Percentiles rank a stretch among this genome's conserved stretches.
Evolutionary conservation across 2,797 vertebrate species (phyloP).

Genomic region (Rallus crepitans): DNA sequence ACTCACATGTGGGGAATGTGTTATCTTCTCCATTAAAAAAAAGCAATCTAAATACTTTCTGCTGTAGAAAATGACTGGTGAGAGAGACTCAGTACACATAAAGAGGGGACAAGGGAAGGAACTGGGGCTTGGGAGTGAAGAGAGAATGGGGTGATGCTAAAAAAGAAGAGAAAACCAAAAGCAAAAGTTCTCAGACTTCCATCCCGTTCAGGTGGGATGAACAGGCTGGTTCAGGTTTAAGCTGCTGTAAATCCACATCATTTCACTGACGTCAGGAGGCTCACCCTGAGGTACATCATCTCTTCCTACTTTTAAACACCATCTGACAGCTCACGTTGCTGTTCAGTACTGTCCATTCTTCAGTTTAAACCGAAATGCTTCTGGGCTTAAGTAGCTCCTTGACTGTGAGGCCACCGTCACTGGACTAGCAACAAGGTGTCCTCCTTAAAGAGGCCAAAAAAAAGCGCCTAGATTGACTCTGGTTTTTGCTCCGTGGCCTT

Average conservation of each 20-base stretch:
- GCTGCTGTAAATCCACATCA: neutral
- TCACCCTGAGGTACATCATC: neutral
- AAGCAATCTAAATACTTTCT: neutral
- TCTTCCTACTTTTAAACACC: neutral
- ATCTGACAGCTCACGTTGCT: neutral
- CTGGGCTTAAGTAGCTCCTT: neutral
- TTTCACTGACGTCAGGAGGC: neutral
- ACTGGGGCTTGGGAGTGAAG: neutral
- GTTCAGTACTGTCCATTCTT: neutral
- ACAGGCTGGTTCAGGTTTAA: neutral
- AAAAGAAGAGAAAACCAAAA: neutral
- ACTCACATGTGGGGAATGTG: fast-evolving
- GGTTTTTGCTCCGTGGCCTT: neutral
- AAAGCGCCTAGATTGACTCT: neutral
- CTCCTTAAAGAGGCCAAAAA: neutral
- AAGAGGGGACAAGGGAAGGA: neutral
- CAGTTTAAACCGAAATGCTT: neutral
- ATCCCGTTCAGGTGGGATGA: neutral
- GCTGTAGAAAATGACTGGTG: neutral
- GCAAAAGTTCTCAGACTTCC: neutral
- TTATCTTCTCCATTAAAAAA: neutral
- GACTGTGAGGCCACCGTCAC: neutral
- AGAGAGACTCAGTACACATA: neutral
- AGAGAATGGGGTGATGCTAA: neutral
- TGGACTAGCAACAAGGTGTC: neutral